Percentiles rank a stretch among this genome's conserved stretches.
phyloP scores from a whole-genome alignment of 2,113 vertebrate genomes.

The Campylomormyrus tamandua region DNA sequence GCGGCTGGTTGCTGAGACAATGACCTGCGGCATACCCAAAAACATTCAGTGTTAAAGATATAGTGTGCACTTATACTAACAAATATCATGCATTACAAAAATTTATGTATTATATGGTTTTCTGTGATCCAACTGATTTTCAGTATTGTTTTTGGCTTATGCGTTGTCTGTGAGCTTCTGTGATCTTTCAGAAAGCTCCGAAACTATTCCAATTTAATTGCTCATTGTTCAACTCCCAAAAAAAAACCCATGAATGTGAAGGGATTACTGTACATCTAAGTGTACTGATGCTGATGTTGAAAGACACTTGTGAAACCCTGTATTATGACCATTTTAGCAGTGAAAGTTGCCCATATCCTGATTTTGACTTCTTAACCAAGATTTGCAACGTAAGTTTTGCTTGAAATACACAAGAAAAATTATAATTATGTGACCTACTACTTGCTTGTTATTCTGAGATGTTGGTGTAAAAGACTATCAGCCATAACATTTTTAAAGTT shows the following conservation, averaged over 20 bases:
- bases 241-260: background rate
- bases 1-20: too few relatives aligned
- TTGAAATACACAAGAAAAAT: too few relatives aligned
- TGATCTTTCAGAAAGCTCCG: background rate
- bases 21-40: too few relatives aligned
- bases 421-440: too few relatives aligned
- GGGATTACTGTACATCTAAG: background rate
- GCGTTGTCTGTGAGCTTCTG: background rate
- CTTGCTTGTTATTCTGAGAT: background rate
- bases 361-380: background rate
- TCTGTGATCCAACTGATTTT: background rate
- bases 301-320: background rate
- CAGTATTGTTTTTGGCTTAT: background rate
- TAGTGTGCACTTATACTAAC: background rate
- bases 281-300: background rate
- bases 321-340: background rate
- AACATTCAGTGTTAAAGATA: background rate
- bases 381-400: background rate
- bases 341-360: background rate
- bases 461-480: background rate
- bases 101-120: background rate
- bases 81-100: background rate
- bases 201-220: background rate
- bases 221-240: too few relatives aligned
- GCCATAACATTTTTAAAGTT: background rate